Percentiles rank a stretch among this genome's conserved stretches.
These are phyloP conservation scores for Steinernema khuongi DNA, from an alignment of 1,140 invertebrate genomes.

Conservation along the genomic window DNA sequence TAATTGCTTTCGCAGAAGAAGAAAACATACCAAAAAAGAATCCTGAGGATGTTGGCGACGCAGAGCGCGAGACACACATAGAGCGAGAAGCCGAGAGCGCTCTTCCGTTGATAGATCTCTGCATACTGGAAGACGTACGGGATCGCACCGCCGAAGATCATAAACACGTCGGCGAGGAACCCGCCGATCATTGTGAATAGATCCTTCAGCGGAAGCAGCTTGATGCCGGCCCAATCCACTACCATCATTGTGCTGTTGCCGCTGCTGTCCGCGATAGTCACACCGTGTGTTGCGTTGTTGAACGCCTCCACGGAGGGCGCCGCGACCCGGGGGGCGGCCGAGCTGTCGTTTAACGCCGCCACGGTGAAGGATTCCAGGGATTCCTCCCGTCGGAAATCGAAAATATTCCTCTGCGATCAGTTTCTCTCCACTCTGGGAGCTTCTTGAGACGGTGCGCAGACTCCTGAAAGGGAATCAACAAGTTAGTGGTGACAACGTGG, in stretches of 20 bases:
- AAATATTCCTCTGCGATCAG: conserved; percentile 11
- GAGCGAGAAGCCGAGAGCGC: conserved; percentile 76
- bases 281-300: background rate
- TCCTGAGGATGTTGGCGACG: conserved; percentile 88
- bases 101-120: conserved; percentile 34
- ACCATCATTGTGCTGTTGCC: conserved; percentile 26
- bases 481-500: background rate
- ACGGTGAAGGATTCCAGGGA: background rate
- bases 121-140: conserved; percentile 57
- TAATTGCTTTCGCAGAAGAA: background rate
- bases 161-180: conserved; percentile 27
- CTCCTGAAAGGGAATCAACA: background rate
- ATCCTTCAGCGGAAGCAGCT: conserved; percentile 24
- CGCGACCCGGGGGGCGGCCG: background rate
- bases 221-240: conserved; percentile 30
- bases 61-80: conserved; percentile 89
- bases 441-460: background rate
- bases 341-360: background rate
- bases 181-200: conserved; percentile 15
- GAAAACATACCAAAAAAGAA: conserved; percentile 85
- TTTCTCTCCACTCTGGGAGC: background rate
- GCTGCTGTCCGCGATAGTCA: background rate
- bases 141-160: conserved; percentile 45
- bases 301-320: background rate
- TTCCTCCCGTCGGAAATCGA: conserved; percentile 19